phyloP scores from a whole-genome alignment of 2,888 invertebrate species.

The Agrotis exclamationis region DNA sequence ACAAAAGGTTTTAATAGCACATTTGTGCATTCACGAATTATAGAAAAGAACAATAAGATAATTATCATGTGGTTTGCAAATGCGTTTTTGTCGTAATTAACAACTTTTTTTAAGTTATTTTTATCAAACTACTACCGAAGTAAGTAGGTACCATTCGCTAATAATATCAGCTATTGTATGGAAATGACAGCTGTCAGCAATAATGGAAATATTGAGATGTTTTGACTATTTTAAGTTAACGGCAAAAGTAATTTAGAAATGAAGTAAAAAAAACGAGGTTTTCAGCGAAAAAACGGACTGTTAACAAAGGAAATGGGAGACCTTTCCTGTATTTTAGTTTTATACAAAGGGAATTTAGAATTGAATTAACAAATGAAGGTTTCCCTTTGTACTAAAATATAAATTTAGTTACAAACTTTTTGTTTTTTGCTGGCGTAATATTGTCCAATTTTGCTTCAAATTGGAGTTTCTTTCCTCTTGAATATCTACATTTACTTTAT shows the following conservation, averaged over 20 bases:
- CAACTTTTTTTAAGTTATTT: constrained; percentile 11
- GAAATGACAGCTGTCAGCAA: background rate
- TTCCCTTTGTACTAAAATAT: background rate
- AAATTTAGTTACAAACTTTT: background rate
- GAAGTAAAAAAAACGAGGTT: too few species aligned
- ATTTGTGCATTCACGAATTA: constrained; percentile 23
- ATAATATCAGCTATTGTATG: background rate
- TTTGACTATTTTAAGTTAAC: too few species aligned
- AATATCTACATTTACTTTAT: background rate
- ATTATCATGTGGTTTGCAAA: constrained; percentile 16
- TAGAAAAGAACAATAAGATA: constrained; percentile 39
- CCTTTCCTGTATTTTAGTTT: background rate
- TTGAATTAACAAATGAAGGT: constrained; percentile 2
- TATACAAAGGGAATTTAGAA: background rate
- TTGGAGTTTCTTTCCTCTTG: background rate
- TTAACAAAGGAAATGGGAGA: background rate
- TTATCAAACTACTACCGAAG: background rate
- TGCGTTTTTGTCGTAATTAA: constrained; percentile 17
- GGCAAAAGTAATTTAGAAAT: too few species aligned
- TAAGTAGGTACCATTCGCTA: background rate
- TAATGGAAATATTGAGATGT: too few species aligned
- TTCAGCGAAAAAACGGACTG: too few species aligned
- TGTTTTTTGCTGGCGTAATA: background rate
- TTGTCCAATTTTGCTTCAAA: constrained; percentile 1
- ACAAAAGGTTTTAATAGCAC: constrained; percentile 39